Percentiles rank a stretch among this genome's conserved stretches.
phyloP scores from a whole-genome alignment of 2,113 vertebrate genomes.

The Chaetorhynchus papuensis region DNA sequence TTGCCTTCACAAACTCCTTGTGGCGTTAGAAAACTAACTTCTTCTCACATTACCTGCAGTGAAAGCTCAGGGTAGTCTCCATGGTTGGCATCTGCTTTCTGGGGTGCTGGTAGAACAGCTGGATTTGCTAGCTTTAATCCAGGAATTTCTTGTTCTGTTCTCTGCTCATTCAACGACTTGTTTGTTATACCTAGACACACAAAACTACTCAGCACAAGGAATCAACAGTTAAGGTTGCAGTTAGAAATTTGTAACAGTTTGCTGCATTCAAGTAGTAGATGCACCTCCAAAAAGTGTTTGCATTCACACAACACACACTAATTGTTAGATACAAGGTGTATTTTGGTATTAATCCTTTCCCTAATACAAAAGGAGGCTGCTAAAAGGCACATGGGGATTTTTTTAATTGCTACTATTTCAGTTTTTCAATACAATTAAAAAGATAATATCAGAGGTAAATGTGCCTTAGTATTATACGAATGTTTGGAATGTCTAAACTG shows the following conservation, averaged over 20 bases:
- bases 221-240: neutral
- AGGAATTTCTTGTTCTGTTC: conserved; percentile 59
- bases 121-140: conserved; percentile 69
- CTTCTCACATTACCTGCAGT: conserved; percentile 71
- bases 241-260: neutral
- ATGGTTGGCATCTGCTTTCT: conserved; percentile 30
- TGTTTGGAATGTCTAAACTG: neutral
- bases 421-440: neutral
- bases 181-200: conserved; percentile 64
- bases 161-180: conserved; percentile 37
- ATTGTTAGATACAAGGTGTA: neutral
- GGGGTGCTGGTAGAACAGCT: conserved; percentile 72
- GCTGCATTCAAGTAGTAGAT: neutral
- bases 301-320: neutral
- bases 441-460: neutral
- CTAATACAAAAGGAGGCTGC: neutral
- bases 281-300: neutral
- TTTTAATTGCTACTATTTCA: neutral
- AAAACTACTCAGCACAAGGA: neutral
- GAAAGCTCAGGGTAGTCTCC: conserved; percentile 38
- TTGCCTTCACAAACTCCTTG: neutral
- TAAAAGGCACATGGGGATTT: neutral
- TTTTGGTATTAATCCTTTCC: neutral
- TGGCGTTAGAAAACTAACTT: neutral
- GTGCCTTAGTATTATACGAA: neutral